Conservation (phyloP, 2,888 invertebrate species). For the Ferrisia virgata region DNA sequence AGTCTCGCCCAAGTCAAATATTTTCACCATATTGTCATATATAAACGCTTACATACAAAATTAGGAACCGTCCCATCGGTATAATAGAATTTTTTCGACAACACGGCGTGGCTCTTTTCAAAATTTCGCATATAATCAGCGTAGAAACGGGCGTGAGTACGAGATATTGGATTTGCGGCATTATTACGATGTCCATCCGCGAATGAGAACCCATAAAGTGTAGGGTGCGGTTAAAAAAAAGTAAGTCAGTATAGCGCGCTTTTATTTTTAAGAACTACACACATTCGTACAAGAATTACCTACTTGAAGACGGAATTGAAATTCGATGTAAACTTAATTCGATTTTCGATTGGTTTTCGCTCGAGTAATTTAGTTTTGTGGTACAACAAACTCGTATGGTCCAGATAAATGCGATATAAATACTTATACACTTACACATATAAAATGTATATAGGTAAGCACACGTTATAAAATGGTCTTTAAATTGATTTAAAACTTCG, state of each 20-base stretch:
- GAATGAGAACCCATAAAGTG: not conserved
- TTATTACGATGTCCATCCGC: not conserved
- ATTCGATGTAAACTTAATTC: not conserved
- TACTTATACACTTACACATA: too few relatives aligned
- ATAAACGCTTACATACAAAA: not conserved
- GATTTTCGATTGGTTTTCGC: not conserved
- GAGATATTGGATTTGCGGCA: not conserved
- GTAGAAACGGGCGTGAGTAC: not conserved
- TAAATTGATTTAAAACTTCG: not conserved
- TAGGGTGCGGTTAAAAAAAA: not conserved
- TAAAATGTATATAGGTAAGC: not conserved
- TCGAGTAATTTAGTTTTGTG: not conserved
- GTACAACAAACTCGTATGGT: not conserved
- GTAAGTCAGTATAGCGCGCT: not conserved
- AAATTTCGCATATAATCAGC: not conserved
- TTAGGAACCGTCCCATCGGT: not conserved
- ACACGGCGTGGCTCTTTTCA: not conserved
- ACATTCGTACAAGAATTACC: not conserved
- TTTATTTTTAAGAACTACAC: not conserved
- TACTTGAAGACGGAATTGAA: not conserved
- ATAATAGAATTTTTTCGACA: not conserved
- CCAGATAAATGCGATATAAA: not conserved
- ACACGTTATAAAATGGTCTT: not conserved
- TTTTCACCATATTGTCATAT: not conserved
- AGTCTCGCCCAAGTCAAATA: not conserved